Percentiles rank a stretch among this genome's conserved stretches.
These are phyloP conservation scores for Dromius quadrimaculatus DNA, from an alignment of 2,888 invertebrate genomes.

Conservation along the genomic window DNA sequence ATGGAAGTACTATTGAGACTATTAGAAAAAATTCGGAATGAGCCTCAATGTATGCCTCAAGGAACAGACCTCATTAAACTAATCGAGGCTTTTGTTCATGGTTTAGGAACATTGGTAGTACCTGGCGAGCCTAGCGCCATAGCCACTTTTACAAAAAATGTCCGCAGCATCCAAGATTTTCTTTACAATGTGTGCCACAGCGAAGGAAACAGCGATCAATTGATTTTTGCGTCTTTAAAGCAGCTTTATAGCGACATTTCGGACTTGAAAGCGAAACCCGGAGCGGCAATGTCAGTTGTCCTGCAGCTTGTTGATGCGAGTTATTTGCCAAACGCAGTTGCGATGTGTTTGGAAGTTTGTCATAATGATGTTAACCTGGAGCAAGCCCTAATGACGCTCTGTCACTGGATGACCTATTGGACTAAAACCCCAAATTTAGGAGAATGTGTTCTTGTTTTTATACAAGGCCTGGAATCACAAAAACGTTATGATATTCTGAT, in stretches of 20 bases:
- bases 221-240: slow-evolving; percentile 71
- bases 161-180: slow-evolving; percentile 62
- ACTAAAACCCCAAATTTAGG: slow-evolving; percentile 74
- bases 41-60: slow-evolving; percentile 65
- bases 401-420: slow-evolving; percentile 77
- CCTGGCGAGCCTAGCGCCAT: slow-evolving; percentile 61
- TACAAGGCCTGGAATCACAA: slow-evolving; percentile 72
- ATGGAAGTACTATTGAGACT: slow-evolving; percentile 69
- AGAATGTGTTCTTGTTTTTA: slow-evolving; percentile 76
- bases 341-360: slow-evolving; percentile 64
- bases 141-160: slow-evolving; percentile 62
- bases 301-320: slow-evolving; percentile 69
- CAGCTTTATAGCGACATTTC: slow-evolving; percentile 74
- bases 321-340: slow-evolving; percentile 65
- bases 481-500: slow-evolving; percentile 66
- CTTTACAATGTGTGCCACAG: slow-evolving; percentile 62
- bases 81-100: slow-evolving; percentile 69
- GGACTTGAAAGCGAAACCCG: slow-evolving; percentile 70
- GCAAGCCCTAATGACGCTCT: slow-evolving; percentile 74
- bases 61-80: slow-evolving; percentile 66
- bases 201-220: slow-evolving; percentile 65
- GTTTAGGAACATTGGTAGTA: slow-evolving; percentile 66
- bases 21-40: slow-evolving; percentile 65
- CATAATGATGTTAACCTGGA: slow-evolving; percentile 70
- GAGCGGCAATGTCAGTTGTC: slow-evolving; percentile 73